These are phyloP conservation scores for Ooceraea biroi DNA, from an alignment of 1,140 invertebrate genomes.

Conservation along the genomic window DNA sequence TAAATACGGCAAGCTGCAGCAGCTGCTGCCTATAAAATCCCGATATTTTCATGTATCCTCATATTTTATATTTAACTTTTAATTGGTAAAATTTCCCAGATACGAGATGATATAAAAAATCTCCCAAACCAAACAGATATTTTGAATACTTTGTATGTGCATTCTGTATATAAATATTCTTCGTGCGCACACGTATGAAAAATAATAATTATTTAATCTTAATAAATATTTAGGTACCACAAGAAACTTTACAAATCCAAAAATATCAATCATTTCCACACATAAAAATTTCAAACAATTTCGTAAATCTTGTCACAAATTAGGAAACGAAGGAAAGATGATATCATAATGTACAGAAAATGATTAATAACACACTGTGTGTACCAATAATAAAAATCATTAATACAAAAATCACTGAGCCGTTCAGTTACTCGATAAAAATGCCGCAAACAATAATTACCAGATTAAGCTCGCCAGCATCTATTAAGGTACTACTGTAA, in stretches of 20 bases:
- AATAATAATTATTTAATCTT: slow-evolving; percentile 18
- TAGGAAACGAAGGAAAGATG: neutral
- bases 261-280: neutral
- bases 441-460: neutral
- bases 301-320: neutral
- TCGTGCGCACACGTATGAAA: too few species aligned
- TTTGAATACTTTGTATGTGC: too few species aligned
- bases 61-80: neutral
- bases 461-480: slow-evolving; percentile 17
- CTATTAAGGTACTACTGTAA: slow-evolving; percentile 9
- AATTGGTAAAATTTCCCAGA: neutral
- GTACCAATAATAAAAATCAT: neutral
- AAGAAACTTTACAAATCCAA: neutral
- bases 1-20: slow-evolving; percentile 21
- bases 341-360: neutral
- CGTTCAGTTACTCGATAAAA: neutral
- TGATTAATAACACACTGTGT: slow-evolving; percentile 9
- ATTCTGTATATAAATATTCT: too few species aligned
- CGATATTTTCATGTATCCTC: slow-evolving; percentile 1
- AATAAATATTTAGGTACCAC: neutral
- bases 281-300: neutral
- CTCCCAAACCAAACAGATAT: too few species aligned
- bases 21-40: neutral
- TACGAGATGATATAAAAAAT: neutral
- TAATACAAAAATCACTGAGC: neutral